Conservation (phyloP, 2,113 vertebrate species). For the Proterorhinus semilunaris region DNA sequence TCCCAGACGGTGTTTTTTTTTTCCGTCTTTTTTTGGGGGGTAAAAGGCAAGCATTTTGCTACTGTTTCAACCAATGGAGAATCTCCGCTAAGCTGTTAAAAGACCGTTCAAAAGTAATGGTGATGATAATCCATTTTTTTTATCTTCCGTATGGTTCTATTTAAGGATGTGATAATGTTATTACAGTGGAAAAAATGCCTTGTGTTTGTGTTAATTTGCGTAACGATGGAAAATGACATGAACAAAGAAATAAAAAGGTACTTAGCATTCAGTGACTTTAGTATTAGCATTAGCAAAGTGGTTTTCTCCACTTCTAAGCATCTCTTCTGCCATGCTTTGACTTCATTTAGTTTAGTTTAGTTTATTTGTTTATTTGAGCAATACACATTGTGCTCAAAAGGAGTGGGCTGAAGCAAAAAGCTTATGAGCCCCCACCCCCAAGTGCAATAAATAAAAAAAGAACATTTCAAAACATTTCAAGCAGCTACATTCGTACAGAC, state of each 20-base stretch:
- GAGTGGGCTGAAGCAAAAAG: too few species aligned
- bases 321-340: constrained; percentile 6
- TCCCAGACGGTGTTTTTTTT: constrained; percentile 8
- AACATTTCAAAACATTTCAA: too few species aligned
- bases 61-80: background rate
- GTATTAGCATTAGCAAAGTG: constrained; percentile 2
- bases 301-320: constrained; percentile 10
- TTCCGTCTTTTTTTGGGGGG: background rate
- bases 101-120: background rate
- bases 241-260: background rate
- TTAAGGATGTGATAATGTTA: background rate
- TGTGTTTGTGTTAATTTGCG: constrained; percentile 2
- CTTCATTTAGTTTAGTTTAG: too few species aligned
- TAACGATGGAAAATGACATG: background rate
- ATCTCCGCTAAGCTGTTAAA: background rate
- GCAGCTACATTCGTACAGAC: too few species aligned
- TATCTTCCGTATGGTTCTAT: background rate
- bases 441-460: too few species aligned
- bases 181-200: background rate
- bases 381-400: too few species aligned
- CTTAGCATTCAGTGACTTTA: background rate
- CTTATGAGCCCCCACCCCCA: too few species aligned
- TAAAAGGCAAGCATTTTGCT: constrained; percentile 3
- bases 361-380: too few species aligned
- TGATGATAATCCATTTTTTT: background rate